Evolutionary conservation across 2,113 vertebrate genomes (phyloP).

Genomic region (Baryphthengus martii): DNA sequence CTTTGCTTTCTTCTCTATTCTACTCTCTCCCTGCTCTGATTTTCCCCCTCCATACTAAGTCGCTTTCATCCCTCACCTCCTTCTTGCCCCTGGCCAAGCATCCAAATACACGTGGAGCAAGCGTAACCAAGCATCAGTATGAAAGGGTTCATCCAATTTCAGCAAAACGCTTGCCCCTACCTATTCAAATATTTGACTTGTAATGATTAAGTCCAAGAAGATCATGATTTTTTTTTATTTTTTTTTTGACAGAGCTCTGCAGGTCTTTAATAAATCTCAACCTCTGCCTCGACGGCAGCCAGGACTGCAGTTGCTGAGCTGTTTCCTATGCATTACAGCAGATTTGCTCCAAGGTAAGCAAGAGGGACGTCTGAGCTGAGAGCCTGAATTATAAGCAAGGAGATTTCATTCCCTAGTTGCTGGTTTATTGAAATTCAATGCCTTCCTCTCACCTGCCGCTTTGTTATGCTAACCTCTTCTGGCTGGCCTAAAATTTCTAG

Average conservation of each 20-base stretch:
- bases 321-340: slow-evolving; percentile 44
- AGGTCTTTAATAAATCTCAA: slow-evolving; percentile 41
- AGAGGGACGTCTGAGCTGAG: background rate
- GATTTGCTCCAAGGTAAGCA: slow-evolving; percentile 31
- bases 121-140: slow-evolving; percentile 8
- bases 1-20: background rate
- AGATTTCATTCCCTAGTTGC: slow-evolving; percentile 36
- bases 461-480: slow-evolving; percentile 35
- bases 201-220: slow-evolving; percentile 1
- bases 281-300: background rate
- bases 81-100: background rate
- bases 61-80: slow-evolving; percentile 29
- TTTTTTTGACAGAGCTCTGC: background rate
- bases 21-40: background rate
- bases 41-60: background rate
- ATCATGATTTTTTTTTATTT: background rate
- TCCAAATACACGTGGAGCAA: background rate
- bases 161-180: slow-evolving; percentile 7
- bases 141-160: slow-evolving; percentile 44
- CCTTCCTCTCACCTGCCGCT: background rate
- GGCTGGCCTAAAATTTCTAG: background rate
- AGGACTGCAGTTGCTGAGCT: slow-evolving; percentile 27
- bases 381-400: slow-evolving; percentile 3
- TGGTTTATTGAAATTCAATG: slow-evolving; percentile 58
- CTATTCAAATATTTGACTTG: slow-evolving; percentile 51